A percentile compares a stretch with the other conserved stretches of the same genome.
These are phyloP conservation scores for Rotaria magnacalcarata DNA, from an alignment of 2,888 invertebrate genomes.

Conservation along the genomic window DNA sequence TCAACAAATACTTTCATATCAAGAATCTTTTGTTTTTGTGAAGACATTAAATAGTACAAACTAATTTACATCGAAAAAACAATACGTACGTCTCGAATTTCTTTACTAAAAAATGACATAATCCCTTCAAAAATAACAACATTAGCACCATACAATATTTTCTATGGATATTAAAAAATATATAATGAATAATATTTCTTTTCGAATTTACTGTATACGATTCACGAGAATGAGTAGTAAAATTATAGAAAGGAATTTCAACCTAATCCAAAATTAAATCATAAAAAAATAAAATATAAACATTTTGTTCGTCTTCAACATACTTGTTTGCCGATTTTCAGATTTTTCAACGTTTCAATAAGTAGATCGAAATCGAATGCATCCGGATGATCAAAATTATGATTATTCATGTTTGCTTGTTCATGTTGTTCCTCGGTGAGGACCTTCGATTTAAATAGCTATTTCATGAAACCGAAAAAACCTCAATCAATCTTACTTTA, in stretches of 20 bases:
- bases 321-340: slow-evolving; percentile 88
- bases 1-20: slow-evolving; percentile 99
- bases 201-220: slow-evolving; percentile 50
- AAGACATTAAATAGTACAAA: not conserved
- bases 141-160: slow-evolving; percentile 99
- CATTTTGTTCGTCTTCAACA: too few relatives aligned
- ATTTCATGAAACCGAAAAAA: not conserved
- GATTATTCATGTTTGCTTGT: slow-evolving; percentile 77
- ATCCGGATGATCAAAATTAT: slow-evolving; percentile 98
- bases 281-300: too few relatives aligned
- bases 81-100: slow-evolving; percentile 49
- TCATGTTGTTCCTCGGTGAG: slow-evolving; percentile 85
- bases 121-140: slow-evolving; percentile 99
- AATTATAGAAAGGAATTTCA: slow-evolving; percentile 96
- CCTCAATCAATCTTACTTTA: slow-evolving; percentile 56
- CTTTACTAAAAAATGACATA: slow-evolving; percentile 71
- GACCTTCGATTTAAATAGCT: slow-evolving; percentile 64
- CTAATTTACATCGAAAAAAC: not conserved
- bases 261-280: not conserved
- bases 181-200: not conserved
- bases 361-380: slow-evolving; percentile 95
- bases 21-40: slow-evolving; percentile 64
- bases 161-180: slow-evolving; percentile 60
- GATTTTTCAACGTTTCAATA: slow-evolving; percentile 73
- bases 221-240: slow-evolving; percentile 76